Conservation (phyloP, 1,140 invertebrate species). For the Nylanderia fulva region DNA sequence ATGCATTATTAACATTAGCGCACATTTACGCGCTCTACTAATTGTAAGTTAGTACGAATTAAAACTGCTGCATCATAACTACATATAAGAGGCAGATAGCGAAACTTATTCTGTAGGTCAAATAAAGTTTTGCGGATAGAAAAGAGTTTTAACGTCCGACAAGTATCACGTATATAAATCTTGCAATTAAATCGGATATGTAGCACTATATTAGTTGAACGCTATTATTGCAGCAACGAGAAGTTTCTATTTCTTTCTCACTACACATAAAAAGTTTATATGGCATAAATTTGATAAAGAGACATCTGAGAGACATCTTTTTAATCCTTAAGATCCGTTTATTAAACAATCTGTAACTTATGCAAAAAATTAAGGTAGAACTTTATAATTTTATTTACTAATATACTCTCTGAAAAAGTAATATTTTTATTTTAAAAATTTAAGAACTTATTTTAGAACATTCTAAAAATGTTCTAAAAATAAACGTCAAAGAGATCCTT, state of each 20-base stretch:
- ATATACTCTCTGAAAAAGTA: too few species aligned
- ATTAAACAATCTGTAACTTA: too few species aligned
- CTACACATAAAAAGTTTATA: background rate
- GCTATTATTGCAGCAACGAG: background rate
- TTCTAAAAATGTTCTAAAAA: too few species aligned
- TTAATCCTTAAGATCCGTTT: too few species aligned
- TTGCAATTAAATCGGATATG: background rate
- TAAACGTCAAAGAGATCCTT: too few species aligned
- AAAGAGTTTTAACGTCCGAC: background rate
- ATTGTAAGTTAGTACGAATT: background rate
- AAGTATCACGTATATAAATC: background rate
- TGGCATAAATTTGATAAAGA: background rate
- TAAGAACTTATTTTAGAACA: too few species aligned
- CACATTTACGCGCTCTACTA: background rate
- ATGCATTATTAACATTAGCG: background rate
- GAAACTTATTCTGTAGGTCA: slow-evolving; percentile 30
- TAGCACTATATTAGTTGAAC: background rate
- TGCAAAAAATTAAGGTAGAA: too few species aligned
- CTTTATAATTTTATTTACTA: too few species aligned
- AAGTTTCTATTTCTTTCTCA: background rate
- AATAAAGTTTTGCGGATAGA: slow-evolving; percentile 2
- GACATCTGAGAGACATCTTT: background rate
- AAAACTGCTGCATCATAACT: background rate
- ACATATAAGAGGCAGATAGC: background rate
- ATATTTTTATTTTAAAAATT: too few species aligned